phyloP scores from a whole-genome alignment of 2,888 invertebrate species.

The Calliscelio sp. region DNA sequence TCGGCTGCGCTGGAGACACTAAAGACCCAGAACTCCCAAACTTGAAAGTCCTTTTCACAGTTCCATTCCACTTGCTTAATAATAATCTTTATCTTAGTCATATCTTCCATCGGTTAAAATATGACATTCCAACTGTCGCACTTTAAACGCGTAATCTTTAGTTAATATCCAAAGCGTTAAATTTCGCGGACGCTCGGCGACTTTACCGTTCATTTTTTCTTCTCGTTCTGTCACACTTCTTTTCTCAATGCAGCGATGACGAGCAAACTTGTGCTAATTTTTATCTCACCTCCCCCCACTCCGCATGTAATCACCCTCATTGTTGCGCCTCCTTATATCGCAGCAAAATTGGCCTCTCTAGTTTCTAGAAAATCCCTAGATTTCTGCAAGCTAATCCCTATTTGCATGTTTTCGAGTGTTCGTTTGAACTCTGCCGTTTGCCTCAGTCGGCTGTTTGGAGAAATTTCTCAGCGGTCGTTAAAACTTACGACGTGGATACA shows the following conservation, averaged over 20 bases:
- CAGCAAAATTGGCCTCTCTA: constrained; percentile 20
- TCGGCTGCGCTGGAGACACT: constrained; percentile 44
- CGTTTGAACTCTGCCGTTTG: constrained; percentile 56
- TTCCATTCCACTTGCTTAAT: constrained; percentile 62
- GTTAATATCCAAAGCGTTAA: constrained; percentile 20
- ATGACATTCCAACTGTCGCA: constrained; percentile 48
- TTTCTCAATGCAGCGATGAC: constrained; percentile 10
- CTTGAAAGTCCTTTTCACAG: constrained; percentile 55
- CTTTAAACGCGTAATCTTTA: constrained; percentile 40
- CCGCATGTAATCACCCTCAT: constrained; percentile 45
- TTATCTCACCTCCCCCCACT: no score
- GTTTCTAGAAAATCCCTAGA: constrained; percentile 15
- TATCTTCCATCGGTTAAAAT: constrained; percentile 57
- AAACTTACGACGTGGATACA: constrained; percentile 65
- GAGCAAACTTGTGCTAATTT: constrained; percentile 36
- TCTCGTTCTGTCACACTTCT: not conserved
- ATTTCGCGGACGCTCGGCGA: not conserved
- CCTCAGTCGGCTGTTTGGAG: constrained; percentile 48
- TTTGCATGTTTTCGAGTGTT: constrained; percentile 70
- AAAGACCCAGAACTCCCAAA: constrained; percentile 56
- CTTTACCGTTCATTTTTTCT: not conserved
- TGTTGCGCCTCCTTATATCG: constrained; percentile 25
- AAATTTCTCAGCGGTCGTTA: constrained; percentile 67
- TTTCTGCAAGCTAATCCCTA: constrained; percentile 59
- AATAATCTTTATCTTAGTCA: constrained; percentile 58